These are phyloP conservation scores for Lampris megalopsis DNA, from an alignment of 2,113 vertebrate genomes.

Conservation along the genomic window DNA sequence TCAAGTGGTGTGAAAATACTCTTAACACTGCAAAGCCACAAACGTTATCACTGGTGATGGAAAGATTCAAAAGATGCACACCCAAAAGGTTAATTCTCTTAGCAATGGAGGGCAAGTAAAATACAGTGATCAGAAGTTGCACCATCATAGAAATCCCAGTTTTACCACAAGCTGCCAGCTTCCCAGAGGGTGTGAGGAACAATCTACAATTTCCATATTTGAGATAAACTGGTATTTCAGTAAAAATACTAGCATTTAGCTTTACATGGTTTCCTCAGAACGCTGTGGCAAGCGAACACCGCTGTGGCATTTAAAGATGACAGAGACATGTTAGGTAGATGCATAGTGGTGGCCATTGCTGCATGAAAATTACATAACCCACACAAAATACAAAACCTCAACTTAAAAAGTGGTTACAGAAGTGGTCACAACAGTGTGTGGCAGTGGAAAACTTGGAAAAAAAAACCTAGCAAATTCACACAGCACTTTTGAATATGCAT, in stretches of 20 bases:
- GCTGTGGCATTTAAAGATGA: background rate
- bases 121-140: background rate
- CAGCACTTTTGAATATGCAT: background rate
- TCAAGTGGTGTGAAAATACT: no score
- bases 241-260: background rate
- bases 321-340: background rate
- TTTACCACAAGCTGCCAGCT: background rate
- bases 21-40: slow-evolving; percentile 5
- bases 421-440: background rate
- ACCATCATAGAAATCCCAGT: background rate
- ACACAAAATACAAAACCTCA: background rate
- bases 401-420: background rate
- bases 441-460: no score
- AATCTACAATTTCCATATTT: background rate
- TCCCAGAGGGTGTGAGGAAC: background rate
- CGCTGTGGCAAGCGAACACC: background rate
- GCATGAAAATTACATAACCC: background rate
- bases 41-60: slow-evolving; percentile 8
- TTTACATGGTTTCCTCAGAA: background rate
- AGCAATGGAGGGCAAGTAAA: background rate
- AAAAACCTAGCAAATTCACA: no score
- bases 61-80: background rate
- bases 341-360: background rate
- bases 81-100: slow-evolving; percentile 4
- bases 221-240: no score